Base-by-base conservation (phyloP, 2,888 invertebrate species). In the Lomographa bimaculata region DNA sequence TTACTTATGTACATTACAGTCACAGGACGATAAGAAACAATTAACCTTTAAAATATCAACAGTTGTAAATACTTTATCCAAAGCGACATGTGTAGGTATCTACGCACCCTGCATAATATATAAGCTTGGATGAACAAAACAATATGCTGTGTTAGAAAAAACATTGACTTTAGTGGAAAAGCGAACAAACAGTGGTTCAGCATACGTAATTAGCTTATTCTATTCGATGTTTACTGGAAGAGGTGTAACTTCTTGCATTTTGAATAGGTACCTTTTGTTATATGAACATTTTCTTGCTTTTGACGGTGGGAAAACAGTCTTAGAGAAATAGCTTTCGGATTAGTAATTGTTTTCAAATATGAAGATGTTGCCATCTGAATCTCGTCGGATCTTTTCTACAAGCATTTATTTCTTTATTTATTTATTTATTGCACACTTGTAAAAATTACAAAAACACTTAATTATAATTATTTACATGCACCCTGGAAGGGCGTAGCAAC, bases 121-220 rank as follows among this genome's bases (percentile, higher is more conserved):
- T n/a, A 10, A 33, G 29, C 14, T 24, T 18, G 19, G 25, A 7
- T 16, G 12, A 11, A 35, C 25, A 42, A 46, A 30, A 46, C 39
- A 41, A 43, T 42, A 14, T 34, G 27, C 25, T 29, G 27, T 37
- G 25, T 19, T 40, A 30, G 33, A 35, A 54, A 50, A 48, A 46
- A 42, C 36, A 42, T 46, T 20, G 38, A 35, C 33, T 50, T 46
- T 54, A 41, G 46, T 50, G 29, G 39, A 48, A 50, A 50, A 42
- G 35, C 39, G 41, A 5, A 27, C n/a, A 16, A 23, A 42, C 11
- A 47, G 45, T 5, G n/a, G 28, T 16, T 16, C 14, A 7, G 47
- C 38, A 50, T 48, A 46, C 47, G 17, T 41, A 48, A 48, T 37
- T 14, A 25, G 7, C 8, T 29, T n/a, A 23, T 9, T 26, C 10